These are phyloP conservation scores for Xylota segnis DNA, from an alignment of 2,888 invertebrate species.

Conservation along the genomic window DNA sequence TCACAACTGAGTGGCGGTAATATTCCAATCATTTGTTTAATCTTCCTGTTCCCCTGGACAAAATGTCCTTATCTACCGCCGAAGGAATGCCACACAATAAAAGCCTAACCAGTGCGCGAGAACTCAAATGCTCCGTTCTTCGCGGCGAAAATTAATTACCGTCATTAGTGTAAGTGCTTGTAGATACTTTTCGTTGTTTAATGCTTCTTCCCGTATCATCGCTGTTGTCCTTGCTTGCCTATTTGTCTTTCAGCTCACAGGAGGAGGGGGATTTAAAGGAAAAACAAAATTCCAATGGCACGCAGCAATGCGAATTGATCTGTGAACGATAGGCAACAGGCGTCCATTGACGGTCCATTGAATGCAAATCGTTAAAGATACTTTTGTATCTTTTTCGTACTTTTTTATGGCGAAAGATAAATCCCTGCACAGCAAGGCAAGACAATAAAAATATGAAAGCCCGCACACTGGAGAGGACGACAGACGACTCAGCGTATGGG, in stretches of 20 bases:
- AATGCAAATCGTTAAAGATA: constrained; percentile 59
- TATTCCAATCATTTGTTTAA: constrained; percentile 66
- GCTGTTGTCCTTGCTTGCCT: constrained; percentile 26
- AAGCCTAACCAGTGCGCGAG: constrained; percentile 43
- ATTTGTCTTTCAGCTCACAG: constrained; percentile 41
- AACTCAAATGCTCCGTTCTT: constrained; percentile 46
- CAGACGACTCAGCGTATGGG: no score
- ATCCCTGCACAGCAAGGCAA: constrained; percentile 18
- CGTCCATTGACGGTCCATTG: constrained; percentile 56
- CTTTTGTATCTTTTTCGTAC: constrained; percentile 28
- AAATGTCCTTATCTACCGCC: constrained; percentile 63
- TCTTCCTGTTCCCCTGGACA: constrained; percentile 31
- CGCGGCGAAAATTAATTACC: constrained; percentile 62
- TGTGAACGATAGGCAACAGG: constrained; percentile 42
- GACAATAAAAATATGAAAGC: constrained; percentile 29
- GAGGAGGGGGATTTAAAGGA: not conserved
- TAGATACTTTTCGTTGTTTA: constrained; percentile 2
- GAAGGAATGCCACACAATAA: constrained; percentile 53
- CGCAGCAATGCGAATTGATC: constrained; percentile 61
- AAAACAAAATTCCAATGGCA: constrained; percentile 26
- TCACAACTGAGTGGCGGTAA: constrained; percentile 56
- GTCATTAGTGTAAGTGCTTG: constrained; percentile 42
- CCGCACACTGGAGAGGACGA: constrained; percentile 28
- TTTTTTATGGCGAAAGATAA: constrained; percentile 36
- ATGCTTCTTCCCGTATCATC: not conserved